These are phyloP conservation scores for Plestiodon gilberti DNA, from an alignment of 2,113 vertebrate genomes.

Conservation along the genomic window DNA sequence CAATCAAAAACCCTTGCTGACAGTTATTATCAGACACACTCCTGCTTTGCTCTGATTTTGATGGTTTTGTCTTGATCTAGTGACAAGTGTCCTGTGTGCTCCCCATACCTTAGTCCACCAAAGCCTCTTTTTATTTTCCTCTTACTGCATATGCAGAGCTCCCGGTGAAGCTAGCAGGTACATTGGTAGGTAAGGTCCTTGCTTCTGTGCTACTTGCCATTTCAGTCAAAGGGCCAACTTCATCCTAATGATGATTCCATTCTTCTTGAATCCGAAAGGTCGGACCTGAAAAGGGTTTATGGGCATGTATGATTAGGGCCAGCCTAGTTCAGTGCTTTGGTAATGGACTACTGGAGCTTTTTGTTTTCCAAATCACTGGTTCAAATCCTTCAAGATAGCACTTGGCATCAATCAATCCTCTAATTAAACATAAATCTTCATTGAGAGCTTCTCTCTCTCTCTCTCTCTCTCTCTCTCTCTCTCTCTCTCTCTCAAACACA, in stretches of 20 bases:
- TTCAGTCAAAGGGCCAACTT: conserved; percentile 6
- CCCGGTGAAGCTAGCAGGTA: not conserved
- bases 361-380: conserved; percentile 31
- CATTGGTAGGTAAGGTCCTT: not conserved
- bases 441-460: too few relatives aligned
- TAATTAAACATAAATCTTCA: conserved; percentile 29
- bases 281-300: conserved; percentile 20
- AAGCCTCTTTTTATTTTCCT: not conserved
- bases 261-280: not conserved
- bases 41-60: conserved; percentile 22
- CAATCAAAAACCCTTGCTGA: conserved; percentile 19
- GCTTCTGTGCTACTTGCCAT: not conserved
- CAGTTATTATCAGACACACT: conserved; percentile 9
- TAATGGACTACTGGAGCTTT: conserved; percentile 31
- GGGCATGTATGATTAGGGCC: conserved; percentile 8
- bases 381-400: conserved; percentile 5
- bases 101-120: not conserved
- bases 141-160: conserved; percentile 2
- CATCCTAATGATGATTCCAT: conserved; percentile 1
- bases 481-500: too few relatives aligned
- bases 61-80: conserved; percentile 16
- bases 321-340: conserved; percentile 12
- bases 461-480: too few relatives aligned
- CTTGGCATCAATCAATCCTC: conserved; percentile 14
- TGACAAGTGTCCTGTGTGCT: conserved; percentile 9